Evolutionary conservation across 2,797 vertebrate species (phyloP), one percentile per base, ranked within the genome.

Genomic region (Dipus sagitta): DNA sequence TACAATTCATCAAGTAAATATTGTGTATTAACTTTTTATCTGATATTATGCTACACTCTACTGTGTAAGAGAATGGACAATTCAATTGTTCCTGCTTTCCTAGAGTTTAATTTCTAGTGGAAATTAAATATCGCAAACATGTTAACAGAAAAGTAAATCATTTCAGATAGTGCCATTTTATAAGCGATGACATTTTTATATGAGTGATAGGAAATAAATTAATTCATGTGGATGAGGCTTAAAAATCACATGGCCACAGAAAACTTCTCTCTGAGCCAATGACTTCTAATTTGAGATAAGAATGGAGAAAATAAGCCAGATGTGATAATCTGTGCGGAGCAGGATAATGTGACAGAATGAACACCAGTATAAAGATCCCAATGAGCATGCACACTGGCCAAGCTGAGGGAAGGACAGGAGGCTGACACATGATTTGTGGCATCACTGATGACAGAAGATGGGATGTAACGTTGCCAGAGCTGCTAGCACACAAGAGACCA

Each of bases 351-450:
- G 7, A 26, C n/a, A 90, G 34, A 77, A 34, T 28, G 28, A 90
- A 72, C 4, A 47, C 3, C 30, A 42, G 1, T 54, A 4, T 70
- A 70, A 71, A 71, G 2, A 38, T 28, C 8, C 18, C 11, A 34
- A 26, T 5, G 34, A 65, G 52, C 14, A 42, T 23, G 34, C 6
- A 23, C 47, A 4, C 11, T 52, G 86, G 11, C 65, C n/a, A 82
- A 70, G 32, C 32, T 75, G 30, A 85, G 17, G 20, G 28, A 74
- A 86, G 13, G 21, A 42, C 11, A 67, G 60, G 2, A 64, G 38
- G 18, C 32, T 58, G 5, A 38, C 34, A 0, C 7, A 2, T 34
- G 10, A 15, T 54, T 10, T 2, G 3, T 2, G 21, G 3, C 6
- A 17, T 28, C 10, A 52, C 28, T 3, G 38, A 58, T 18, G 11